Percentiles rank a stretch among this genome's conserved stretches.
These are phyloP conservation scores for Chunga burmeisteri DNA, from an alignment of 2,113 vertebrate species.

Conservation along the genomic window DNA sequence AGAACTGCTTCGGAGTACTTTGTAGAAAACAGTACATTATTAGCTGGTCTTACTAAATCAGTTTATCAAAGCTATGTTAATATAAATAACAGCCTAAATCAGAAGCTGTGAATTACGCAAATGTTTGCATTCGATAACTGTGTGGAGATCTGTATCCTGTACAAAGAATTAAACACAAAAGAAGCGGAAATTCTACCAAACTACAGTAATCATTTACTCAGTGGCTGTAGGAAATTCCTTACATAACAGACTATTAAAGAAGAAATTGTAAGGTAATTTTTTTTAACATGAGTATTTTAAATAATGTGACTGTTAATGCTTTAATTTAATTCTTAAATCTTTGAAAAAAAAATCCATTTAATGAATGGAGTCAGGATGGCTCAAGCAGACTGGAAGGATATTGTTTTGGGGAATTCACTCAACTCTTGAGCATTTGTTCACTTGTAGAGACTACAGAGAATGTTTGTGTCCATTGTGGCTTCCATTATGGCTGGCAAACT, in stretches of 20 bases:
- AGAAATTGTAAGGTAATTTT: neutral
- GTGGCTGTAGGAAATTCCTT: neutral
- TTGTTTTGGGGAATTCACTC: neutral
- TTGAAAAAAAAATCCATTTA: neutral
- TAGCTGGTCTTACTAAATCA: neutral
- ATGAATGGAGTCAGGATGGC: neutral
- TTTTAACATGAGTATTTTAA: neutral
- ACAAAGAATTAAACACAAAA: neutral
- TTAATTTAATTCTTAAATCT: neutral
- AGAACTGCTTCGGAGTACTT: neutral
- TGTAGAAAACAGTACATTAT: neutral
- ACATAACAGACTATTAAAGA: neutral
- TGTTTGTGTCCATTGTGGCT: neutral
- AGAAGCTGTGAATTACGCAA: neutral
- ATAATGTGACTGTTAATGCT: neutral
- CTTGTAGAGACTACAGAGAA: neutral
- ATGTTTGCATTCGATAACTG: neutral
- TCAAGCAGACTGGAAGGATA: neutral
- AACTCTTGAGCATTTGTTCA: neutral
- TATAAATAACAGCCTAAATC: neutral
- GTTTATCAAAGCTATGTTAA: neutral
- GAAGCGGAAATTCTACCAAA: neutral
- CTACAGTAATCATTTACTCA: neutral
- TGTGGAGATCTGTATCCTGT: neutral
- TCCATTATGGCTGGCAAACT: neutral